Evolutionary conservation across 2,797 vertebrate species (phyloP).

Genomic region (Scleropages formosus): DNA sequence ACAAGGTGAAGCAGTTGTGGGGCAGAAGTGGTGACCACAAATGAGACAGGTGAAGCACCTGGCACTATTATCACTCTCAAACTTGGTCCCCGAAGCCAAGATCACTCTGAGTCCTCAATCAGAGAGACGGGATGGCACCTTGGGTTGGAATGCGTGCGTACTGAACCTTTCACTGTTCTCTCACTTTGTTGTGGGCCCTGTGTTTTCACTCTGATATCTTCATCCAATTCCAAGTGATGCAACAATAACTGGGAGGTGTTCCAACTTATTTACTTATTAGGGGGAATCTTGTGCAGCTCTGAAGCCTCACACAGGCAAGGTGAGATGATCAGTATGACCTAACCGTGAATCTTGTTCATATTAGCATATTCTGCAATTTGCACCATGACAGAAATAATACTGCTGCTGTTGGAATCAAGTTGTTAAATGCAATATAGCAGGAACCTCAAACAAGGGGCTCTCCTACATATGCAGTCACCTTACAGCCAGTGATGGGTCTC

Average conservation of each 20-base stretch:
- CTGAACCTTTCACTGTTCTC: conserved; percentile 51
- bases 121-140: too few species aligned
- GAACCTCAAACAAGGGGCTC: too few species aligned
- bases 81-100: background rate
- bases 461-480: too few species aligned
- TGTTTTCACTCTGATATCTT: conserved; percentile 62
- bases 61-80: background rate
- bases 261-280: conserved; percentile 11
- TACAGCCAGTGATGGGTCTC: too few species aligned
- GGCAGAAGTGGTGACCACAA: background rate
- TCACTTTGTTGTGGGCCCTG: conserved; percentile 59
- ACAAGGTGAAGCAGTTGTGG: too few species aligned
- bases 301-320: background rate
- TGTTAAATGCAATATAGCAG: too few species aligned
- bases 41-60: conserved; percentile 11
- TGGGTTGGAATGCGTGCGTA: background rate
- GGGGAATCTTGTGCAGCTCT: conserved; percentile 10
- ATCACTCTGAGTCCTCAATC: background rate
- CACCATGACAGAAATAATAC: too few species aligned
- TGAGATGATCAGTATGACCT: background rate
- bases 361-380: too few species aligned
- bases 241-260: background rate
- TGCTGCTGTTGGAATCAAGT: too few species aligned
- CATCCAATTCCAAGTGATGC: conserved; percentile 23
- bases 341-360: too few species aligned